Percentiles rank a stretch among this genome's conserved stretches.
phyloP scores from a whole-genome alignment of 2,113 vertebrate genomes.

The Dromas ardeola region DNA sequence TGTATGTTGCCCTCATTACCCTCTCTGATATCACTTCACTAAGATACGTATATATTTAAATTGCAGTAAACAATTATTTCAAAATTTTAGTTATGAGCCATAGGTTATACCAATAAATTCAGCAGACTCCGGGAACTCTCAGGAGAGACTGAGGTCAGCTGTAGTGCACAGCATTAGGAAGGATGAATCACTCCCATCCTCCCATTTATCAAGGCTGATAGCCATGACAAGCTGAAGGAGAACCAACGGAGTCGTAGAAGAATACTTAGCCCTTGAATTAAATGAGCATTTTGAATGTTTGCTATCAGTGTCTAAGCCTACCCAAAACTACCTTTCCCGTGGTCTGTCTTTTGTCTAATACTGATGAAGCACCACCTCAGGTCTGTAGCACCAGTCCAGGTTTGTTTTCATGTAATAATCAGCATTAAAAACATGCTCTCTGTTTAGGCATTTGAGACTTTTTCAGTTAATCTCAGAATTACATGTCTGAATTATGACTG shows the following conservation, averaged over 20 bases:
- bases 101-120: slow-evolving; percentile 35
- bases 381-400: neutral
- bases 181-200: slow-evolving; percentile 40
- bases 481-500: neutral
- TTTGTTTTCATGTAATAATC: neutral
- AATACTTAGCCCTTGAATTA: neutral
- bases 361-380: neutral
- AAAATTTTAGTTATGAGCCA: neutral
- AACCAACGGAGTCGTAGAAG: neutral
- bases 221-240: slow-evolving; percentile 4
- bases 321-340: neutral
- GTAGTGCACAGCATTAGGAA: neutral
- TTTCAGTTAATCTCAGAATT: neutral
- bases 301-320: neutral
- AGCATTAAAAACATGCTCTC: neutral
- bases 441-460: neutral
- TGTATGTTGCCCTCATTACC: neutral
- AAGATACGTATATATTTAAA: neutral
- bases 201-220: slow-evolving; percentile 28
- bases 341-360: neutral
- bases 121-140: slow-evolving; percentile 19
- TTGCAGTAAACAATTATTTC: neutral
- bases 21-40: neutral
- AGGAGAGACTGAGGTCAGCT: slow-evolving; percentile 52
- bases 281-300: neutral